These are phyloP conservation scores for Orthonychiurus folsomi DNA, from an alignment of 2,888 invertebrate genomes.

Conservation along the genomic window DNA sequence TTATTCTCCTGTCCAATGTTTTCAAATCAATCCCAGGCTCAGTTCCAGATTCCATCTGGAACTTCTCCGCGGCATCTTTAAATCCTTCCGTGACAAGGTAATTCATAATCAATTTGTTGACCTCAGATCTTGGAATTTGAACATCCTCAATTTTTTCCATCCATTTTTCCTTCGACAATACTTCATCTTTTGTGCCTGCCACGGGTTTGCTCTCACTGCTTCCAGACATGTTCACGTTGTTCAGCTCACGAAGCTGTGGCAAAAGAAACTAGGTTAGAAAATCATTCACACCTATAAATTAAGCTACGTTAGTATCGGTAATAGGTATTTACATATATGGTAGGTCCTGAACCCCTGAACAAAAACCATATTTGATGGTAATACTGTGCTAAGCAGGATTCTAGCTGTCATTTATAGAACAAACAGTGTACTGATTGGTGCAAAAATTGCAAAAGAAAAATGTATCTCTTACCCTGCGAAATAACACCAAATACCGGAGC, in stretches of 20 bases:
- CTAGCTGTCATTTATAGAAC: no score
- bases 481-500: constrained; percentile 18
- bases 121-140: constrained; percentile 78
- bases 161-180: constrained; percentile 59
- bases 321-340: no score
- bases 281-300: no score
- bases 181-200: constrained; percentile 13
- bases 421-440: no score
- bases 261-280: no score
- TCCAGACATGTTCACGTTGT: constrained; percentile 2
- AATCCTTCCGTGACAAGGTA: constrained; percentile 94
- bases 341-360: no score
- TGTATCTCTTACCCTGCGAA: constrained; percentile 18
- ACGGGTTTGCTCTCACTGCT: not conserved
- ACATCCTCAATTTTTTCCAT: constrained; percentile 60
- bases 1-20: constrained; percentile 80
- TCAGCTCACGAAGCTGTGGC: not conserved
- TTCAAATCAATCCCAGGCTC: constrained; percentile 68
- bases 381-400: no score
- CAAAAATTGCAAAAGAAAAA: no score
- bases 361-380: no score
- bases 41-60: constrained; percentile 86
- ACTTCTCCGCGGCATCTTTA: constrained; percentile 94
- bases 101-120: constrained; percentile 98
- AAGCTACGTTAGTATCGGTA: no score